Base-by-base conservation (phyloP, 2,888 invertebrate genomes). In the Latrodectus hesperus region DNA sequence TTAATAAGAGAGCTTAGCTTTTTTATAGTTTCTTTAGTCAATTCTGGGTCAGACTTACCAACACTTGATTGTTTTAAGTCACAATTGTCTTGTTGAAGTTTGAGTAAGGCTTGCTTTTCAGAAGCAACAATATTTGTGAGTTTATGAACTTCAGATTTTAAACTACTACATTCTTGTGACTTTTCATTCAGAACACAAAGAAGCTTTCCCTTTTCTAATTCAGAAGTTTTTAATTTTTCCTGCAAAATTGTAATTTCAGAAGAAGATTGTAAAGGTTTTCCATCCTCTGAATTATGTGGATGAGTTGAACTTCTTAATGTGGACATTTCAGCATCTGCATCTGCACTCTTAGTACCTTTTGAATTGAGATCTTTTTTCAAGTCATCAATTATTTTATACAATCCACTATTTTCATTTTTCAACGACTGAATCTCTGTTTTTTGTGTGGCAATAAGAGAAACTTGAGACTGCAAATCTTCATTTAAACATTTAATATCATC, bases 401-500 rank as follows among this genome's bases (percentile, higher is more conserved):
- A 55, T 26, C 55, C 68, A n/a, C 51, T 60, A 14, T 80, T 65
- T 80, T 85, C 85, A 14, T 51, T 22, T 75, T 85, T 70, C 60
- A 80, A 79, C 1, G 79, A 68, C n/a, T 80, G 51, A 60, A 80
- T 79, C 10, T 73, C 49, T 11, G 55, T 38, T 49, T 85, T 74
- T 16, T 85, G 79, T 64, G 79, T 75, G 14, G 52, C 14, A 16
- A 85, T 12, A 16, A 75, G 10, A 9, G 64, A 60, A 22, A 75
- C 85, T 60, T 60, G 79, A 16, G 38, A 68, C 14, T 53, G 22
- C 12, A 79, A 49, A 14, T 79, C 71, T 71, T 74, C 64, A 68
- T 75, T 85, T 14, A 85, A 17, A 52, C 74, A 38, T 52, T 60
- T 74, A 22, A 92, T 70, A 91, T 95, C 96, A 93, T 98, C 97